Evolutionary conservation across 2,113 vertebrate genomes (phyloP).

Genomic region (Stercorarius parasiticus): DNA sequence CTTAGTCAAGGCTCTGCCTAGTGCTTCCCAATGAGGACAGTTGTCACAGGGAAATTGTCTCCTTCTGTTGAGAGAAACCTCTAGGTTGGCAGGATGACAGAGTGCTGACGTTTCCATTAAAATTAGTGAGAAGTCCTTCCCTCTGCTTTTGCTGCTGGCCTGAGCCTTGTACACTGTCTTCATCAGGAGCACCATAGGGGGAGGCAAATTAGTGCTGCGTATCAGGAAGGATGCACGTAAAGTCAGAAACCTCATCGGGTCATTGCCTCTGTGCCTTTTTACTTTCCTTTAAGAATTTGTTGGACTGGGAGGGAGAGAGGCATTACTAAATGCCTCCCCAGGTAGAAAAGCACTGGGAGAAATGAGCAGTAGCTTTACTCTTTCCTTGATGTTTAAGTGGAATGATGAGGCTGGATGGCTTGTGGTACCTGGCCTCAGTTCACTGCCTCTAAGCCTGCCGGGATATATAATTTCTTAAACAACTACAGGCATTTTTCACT

Average conservation of each 20-base stretch:
- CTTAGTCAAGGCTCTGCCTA: background rate
- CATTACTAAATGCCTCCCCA: background rate
- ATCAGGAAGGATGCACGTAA: background rate
- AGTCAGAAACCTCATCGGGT: background rate
- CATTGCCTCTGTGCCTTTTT: background rate
- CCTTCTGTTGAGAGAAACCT: background rate
- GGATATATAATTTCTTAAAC: background rate
- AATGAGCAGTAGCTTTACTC: background rate
- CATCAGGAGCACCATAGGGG: background rate
- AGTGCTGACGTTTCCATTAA: background rate
- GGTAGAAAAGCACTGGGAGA: background rate
- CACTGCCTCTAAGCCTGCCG: background rate
- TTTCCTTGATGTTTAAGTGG: background rate
- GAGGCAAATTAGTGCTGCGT: background rate
- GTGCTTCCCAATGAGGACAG: background rate
- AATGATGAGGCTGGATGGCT: background rate
- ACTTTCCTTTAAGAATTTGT: background rate
- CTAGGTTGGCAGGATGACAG: background rate
- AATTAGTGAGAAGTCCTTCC: background rate
- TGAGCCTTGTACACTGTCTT: background rate
- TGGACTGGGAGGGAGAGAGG: background rate
- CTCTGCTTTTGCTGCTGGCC: background rate
- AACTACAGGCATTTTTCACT: background rate
- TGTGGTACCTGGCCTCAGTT: background rate
- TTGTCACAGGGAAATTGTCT: background rate